Conservation (phyloP, 2,797 vertebrate genomes). For the Ceyx erithaca region DNA sequence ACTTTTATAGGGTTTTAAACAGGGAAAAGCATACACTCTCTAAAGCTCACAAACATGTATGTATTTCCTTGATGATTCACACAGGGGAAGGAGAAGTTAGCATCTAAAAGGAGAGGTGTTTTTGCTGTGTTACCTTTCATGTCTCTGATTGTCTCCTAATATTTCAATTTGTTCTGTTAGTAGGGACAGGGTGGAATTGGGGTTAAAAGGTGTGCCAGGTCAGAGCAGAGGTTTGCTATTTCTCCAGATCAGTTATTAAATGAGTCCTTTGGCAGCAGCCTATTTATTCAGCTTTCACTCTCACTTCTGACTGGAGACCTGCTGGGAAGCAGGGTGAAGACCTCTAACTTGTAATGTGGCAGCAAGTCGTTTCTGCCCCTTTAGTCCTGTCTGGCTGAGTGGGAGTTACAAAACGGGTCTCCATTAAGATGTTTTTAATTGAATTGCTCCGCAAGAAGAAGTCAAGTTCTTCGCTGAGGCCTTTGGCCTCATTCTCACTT, state of each 20-base stretch:
- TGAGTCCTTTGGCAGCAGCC: background rate
- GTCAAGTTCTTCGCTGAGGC: background rate
- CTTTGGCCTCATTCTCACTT: conserved; percentile 8
- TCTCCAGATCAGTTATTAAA: conserved; percentile 12
- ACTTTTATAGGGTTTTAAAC: background rate
- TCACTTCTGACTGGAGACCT: background rate
- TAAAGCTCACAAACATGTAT: background rate
- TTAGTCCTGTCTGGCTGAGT: background rate
- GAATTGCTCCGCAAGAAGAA: background rate
- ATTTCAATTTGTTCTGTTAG: conserved; percentile 25
- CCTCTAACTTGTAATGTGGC: background rate
- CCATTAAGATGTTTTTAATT: conserved; percentile 19
- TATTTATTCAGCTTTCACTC: background rate
- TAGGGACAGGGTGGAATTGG: background rate
- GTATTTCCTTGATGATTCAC: background rate
- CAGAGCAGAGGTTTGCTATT: background rate
- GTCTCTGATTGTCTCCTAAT: background rate
- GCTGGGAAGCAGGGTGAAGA: background rate
- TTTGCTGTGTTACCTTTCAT: background rate
- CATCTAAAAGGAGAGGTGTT: background rate
- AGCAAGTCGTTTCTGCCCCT: background rate
- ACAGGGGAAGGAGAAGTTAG: background rate
- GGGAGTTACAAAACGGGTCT: background rate
- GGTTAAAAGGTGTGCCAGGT: background rate
- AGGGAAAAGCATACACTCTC: background rate